phyloP scores from a whole-genome alignment of 2,113 vertebrate species.

The Rallus limicola region DNA sequence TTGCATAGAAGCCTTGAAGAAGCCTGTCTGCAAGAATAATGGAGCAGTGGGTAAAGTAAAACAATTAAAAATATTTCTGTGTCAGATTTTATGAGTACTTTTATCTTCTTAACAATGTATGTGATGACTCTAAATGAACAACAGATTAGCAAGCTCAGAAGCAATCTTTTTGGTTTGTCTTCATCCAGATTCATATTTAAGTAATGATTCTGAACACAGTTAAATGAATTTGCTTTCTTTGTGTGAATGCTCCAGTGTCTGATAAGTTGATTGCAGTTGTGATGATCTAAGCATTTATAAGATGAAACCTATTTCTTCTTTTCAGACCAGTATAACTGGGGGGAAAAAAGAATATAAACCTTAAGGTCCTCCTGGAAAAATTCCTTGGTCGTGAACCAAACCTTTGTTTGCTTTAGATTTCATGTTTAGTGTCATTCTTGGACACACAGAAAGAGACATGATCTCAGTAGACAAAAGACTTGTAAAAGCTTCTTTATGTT shows the following conservation, averaged over 20 bases:
- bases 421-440: not conserved
- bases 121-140: not conserved
- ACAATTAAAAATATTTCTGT: not conserved
- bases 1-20: not conserved
- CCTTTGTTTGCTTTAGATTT: not conserved
- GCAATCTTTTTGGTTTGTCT: not conserved
- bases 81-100: not conserved
- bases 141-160: not conserved
- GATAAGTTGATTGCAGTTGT: not conserved
- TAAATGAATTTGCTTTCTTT: slow-evolving; percentile 25
- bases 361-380: not conserved
- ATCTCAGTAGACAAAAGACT: not conserved
- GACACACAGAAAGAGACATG: not conserved
- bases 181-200: too few relatives aligned
- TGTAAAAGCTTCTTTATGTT: not conserved
- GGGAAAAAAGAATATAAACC: not conserved
- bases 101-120: not conserved
- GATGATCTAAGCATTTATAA: not conserved
- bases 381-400: not conserved
- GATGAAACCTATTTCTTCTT: not conserved
- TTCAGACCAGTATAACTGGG: not conserved
- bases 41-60: not conserved
- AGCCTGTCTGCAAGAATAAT: not conserved
- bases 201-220: not conserved
- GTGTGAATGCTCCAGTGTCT: not conserved